Conservation (phyloP, 1,140 invertebrate genomes). For the Heliconius himera region DNA sequence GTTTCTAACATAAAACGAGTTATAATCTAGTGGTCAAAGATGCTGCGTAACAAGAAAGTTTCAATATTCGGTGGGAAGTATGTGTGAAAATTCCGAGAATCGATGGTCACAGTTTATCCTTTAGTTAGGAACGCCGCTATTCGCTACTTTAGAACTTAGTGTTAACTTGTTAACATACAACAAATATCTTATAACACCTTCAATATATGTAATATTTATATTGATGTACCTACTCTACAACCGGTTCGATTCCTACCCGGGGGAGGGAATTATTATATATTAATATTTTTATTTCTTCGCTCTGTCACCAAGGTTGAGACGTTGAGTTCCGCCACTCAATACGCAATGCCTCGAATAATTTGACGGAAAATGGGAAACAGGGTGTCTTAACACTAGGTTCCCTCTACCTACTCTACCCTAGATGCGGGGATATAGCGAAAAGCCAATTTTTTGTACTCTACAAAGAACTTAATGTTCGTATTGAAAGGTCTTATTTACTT, state of each 20-base stretch:
- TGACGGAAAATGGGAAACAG: no score
- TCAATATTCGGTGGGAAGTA: constrained; percentile 48
- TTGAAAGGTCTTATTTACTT: constrained; percentile 11
- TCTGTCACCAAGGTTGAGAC: no score
- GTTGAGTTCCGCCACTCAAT: no score
- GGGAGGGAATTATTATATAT: no score
- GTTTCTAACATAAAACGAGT: background rate
- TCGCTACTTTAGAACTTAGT: constrained; percentile 22
- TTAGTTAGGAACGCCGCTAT: constrained; percentile 10
- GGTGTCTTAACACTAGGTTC: no score
- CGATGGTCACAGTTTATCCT: constrained; percentile 43
- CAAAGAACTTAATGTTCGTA: background rate
- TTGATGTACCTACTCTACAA: background rate
- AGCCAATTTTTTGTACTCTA: background rate
- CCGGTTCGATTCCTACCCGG: no score
- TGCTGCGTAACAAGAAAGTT: constrained; percentile 47
- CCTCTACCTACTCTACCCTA: no score
- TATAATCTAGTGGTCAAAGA: constrained; percentile 34
- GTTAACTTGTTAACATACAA: constrained; percentile 14
- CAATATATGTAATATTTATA: background rate
- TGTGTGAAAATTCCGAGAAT: constrained; percentile 56
- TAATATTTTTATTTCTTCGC: no score
- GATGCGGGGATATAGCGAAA: no score
- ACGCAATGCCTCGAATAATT: no score
- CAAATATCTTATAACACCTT: background rate